phyloP scores from a whole-genome alignment of 1,140 invertebrate species.

The Hesperophylax magnus region DNA sequence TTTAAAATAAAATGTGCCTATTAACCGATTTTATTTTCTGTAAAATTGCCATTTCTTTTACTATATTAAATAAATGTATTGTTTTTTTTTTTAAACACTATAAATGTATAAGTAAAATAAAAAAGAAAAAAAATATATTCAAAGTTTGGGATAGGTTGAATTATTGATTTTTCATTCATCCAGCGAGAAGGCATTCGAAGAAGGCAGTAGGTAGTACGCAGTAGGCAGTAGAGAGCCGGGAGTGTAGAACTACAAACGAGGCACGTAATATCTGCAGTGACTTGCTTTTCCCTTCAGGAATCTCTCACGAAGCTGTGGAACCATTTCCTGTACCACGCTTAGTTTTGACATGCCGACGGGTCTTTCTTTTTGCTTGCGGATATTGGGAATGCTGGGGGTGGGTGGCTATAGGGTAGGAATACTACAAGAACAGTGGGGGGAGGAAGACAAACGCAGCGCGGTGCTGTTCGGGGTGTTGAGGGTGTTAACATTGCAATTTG shows the following conservation, averaged over 20 bases:
- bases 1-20: too few relatives aligned
- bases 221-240: too few relatives aligned
- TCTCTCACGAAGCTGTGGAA: constrained; percentile 7
- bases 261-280: constrained; percentile 45
- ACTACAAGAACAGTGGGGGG: too few relatives aligned
- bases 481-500: not conserved
- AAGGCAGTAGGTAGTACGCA: too few relatives aligned
- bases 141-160: not conserved
- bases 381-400: constrained; percentile 33
- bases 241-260: constrained; percentile 18
- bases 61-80: too few relatives aligned
- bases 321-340: constrained; percentile 39
- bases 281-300: constrained; percentile 37
- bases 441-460: constrained; percentile 20
- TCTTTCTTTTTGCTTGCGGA: constrained; percentile 42
- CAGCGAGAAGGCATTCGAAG: not conserved
- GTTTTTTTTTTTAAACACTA: too few relatives aligned
- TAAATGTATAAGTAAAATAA: too few relatives aligned
- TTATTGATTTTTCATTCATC: constrained; percentile 41
- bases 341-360: constrained; percentile 40
- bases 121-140: too few relatives aligned
- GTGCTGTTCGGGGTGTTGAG: not conserved
- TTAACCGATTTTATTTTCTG: too few relatives aligned
- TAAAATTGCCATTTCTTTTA: too few relatives aligned
- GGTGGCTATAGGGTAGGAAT: not conserved